Evolutionary conservation across 2,797 vertebrate genomes (phyloP), one percentile per base, ranked within the genome.

Genomic region (Picus viridis): DNA sequence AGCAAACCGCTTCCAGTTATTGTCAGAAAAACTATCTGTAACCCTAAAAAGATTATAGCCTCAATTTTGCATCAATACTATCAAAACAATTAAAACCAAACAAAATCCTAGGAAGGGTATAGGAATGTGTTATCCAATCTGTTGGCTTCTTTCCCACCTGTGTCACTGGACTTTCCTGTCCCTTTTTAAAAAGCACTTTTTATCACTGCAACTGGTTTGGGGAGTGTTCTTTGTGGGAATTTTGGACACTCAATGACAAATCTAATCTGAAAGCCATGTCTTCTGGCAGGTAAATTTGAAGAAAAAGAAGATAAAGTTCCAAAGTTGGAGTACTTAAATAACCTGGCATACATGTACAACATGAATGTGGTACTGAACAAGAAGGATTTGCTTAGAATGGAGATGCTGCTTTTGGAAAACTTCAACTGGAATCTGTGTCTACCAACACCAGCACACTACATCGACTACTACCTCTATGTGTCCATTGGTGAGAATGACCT

Each of bases 361-460:
- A 95, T 98, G 70, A 98, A 98, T 90, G 97, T 99, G 88, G 97
- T 97, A 47, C 98, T 99, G 74, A 98, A 98, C 93, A 99, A 98
- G 97, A 98, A 97, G 74, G 98, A 99, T 79, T 97, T 99, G 87
- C 98, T 98, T 90, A 98, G 97, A 96, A 98, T 98, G 64, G 99
- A 99, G 97, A 97, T 99, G 88, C 97, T 99, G 93, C 97, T 99
- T 77, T 97, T 99, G 86, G 98, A 99, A 96, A 98, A 98, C 27
- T 99, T 99, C 36, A 90, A 97, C 95, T 99, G 99, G 99, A 98
- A 99, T 95, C 98, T 99, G 73, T 99, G 99, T 95, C 98, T 99
- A 97, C 99, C 99, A 86, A 99, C 99, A 0, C 98, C 99, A 0
- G 99, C 99, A 47, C 99, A 99, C 97, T 99, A 99, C 95, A 98